A percentile compares a stretch with the other conserved stretches of the same genome.
phyloP scores from a whole-genome alignment of 2,888 invertebrate species.

The Lepidochrysops patricia region DNA sequence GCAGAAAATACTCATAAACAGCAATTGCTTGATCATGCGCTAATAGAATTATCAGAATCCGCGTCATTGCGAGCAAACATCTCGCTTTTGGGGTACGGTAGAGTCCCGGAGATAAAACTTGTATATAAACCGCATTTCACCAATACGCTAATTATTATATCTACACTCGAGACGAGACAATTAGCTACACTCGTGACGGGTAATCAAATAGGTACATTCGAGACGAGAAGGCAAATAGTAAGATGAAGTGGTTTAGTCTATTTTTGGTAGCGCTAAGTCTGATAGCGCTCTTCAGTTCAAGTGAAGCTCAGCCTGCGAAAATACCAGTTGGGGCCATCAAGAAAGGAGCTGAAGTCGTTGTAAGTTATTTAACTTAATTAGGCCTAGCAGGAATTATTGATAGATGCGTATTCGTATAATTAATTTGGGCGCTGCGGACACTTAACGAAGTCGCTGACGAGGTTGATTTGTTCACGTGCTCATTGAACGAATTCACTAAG shows the following conservation, averaged over 20 bases:
- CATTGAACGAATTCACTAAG: too few species aligned
- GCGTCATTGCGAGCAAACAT: background rate
- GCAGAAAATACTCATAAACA: background rate
- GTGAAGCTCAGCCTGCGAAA: slow-evolving; percentile 33
- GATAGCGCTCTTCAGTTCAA: slow-evolving; percentile 21
- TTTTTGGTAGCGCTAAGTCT: slow-evolving; percentile 21
- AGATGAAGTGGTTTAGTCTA: slow-evolving; percentile 24
- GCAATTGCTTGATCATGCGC: background rate
- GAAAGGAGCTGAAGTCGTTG: slow-evolving; percentile 35
- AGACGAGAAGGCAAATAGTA: slow-evolving; percentile 7
- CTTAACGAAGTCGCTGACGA: too few species aligned
- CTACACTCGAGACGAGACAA: slow-evolving; percentile 1
- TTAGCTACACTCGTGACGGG: too few species aligned
- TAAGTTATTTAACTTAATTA: slow-evolving; percentile 31
- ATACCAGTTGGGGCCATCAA: slow-evolving; percentile 36
- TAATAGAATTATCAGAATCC: background rate
- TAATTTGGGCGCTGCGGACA: too few species aligned
- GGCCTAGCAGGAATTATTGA: too few species aligned
- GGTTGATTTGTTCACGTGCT: too few species aligned
- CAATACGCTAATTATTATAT: slow-evolving; percentile 6
- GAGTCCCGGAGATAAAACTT: slow-evolving; percentile 18
- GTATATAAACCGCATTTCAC: slow-evolving; percentile 5
- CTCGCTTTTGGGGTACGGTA: slow-evolving; percentile 19
- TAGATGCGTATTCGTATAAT: too few species aligned
- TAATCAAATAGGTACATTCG: too few species aligned